A percentile compares a stretch with the other conserved stretches of the same genome.
phyloP scores from a whole-genome alignment of 1,140 invertebrate species.

The Lucilia cuprina region DNA sequence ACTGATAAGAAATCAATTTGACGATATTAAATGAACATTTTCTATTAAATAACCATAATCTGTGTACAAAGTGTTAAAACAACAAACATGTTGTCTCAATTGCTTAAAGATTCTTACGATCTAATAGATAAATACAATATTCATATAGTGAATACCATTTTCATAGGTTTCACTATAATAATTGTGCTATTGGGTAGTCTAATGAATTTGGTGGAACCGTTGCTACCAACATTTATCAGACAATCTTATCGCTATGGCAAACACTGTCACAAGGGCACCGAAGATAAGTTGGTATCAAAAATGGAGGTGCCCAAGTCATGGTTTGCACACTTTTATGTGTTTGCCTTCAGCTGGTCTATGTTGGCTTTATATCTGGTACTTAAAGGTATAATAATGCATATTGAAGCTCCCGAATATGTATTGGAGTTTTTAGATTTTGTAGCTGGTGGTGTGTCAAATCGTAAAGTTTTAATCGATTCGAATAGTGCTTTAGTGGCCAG shows the following conservation, averaged over 20 bases:
- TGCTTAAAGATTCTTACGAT: neutral
- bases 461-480: conserved; percentile 67
- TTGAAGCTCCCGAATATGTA: conserved; percentile 63
- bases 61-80: neutral
- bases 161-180: conserved; percentile 64
- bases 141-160: conserved; percentile 68
- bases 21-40: neutral
- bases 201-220: conserved; percentile 69
- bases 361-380: conserved; percentile 64
- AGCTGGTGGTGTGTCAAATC: conserved; percentile 60
- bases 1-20: neutral
- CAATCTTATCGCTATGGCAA: conserved; percentile 75
- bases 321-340: conserved; percentile 78
- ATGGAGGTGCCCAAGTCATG: conserved; percentile 77
- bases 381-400: conserved; percentile 64
- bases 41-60: neutral
- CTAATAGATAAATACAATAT: conserved; percentile 54
- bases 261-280: conserved; percentile 66
- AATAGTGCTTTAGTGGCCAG: conserved; percentile 65
- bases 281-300: conserved; percentile 63
- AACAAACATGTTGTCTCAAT: conserved; percentile 8
- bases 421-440: conserved; percentile 64
- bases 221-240: conserved; percentile 69
- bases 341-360: conserved; percentile 67
- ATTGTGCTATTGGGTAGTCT: conserved; percentile 67